phyloP scores from a whole-genome alignment of 2,797 vertebrate species.

The Acanthurus leucopareius region DNA sequence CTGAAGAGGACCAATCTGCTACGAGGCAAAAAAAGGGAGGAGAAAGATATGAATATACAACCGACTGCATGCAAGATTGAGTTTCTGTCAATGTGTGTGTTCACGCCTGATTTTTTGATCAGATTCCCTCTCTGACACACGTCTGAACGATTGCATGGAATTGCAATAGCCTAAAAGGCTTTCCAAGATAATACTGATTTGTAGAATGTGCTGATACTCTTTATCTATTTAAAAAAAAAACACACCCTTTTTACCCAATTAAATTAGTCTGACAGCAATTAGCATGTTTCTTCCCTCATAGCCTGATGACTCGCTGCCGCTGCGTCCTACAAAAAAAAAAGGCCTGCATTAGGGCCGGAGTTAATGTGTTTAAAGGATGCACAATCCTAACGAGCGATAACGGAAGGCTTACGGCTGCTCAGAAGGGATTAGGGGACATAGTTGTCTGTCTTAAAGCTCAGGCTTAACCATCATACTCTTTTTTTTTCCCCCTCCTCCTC shows the following conservation, averaged over 20 bases:
- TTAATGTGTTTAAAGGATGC: slow-evolving; percentile 89
- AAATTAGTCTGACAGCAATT: slow-evolving; percentile 81
- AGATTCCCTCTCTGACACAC: not conserved
- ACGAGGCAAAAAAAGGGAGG: not conserved
- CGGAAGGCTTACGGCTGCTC: slow-evolving; percentile 85
- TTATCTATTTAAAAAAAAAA: slow-evolving; percentile 48
- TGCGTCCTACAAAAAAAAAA: slow-evolving; percentile 65
- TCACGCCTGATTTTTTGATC: slow-evolving; percentile 34
- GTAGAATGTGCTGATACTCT: slow-evolving; percentile 56
- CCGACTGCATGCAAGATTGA: not conserved
- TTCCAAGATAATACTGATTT: slow-evolving; percentile 35
- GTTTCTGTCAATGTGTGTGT: slow-evolving; percentile 18
- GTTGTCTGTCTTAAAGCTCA: slow-evolving; percentile 85
- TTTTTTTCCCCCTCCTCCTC: slow-evolving; percentile 41
- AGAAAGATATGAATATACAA: slow-evolving; percentile 1
- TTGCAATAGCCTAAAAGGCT: not conserved
- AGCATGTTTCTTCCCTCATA: slow-evolving; percentile 64
- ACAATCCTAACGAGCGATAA: slow-evolving; percentile 88
- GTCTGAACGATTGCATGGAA: too few species aligned
- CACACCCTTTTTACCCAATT: slow-evolving; percentile 66
- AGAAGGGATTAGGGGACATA: slow-evolving; percentile 84
- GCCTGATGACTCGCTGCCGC: slow-evolving; percentile 64
- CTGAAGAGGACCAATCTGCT: slow-evolving; percentile 6
- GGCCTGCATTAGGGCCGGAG: slow-evolving; percentile 73
- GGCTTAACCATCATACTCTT: slow-evolving; percentile 81